Percentiles rank a stretch among this genome's conserved stretches.
phyloP scores from a whole-genome alignment of 2,888 invertebrate genomes.

The Thymelicus acteon region DNA sequence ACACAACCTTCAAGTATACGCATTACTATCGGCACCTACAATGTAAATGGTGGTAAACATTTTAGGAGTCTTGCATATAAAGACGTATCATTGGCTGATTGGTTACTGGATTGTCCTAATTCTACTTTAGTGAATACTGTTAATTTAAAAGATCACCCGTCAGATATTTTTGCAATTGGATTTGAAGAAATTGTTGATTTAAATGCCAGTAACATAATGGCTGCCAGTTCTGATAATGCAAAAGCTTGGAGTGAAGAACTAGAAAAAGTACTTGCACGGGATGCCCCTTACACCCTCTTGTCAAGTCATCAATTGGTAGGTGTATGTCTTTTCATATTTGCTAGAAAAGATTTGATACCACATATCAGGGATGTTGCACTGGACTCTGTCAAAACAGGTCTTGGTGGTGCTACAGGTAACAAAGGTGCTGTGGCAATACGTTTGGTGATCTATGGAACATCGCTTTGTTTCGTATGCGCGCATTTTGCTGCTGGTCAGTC shows the following conservation, averaged over 20 bases:
- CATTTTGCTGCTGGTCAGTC: slow-evolving; percentile 99
- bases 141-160: slow-evolving; percentile 85
- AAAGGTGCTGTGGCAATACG: slow-evolving; percentile 98
- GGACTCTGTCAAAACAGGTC: slow-evolving; percentile 98
- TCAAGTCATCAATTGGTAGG: slow-evolving; percentile 98
- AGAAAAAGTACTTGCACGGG: slow-evolving; percentile 95
- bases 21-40: slow-evolving; percentile 97
- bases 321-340: slow-evolving; percentile 98
- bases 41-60: slow-evolving; percentile 99
- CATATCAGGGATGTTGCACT: slow-evolving; percentile 96
- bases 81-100: slow-evolving; percentile 93
- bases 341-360: slow-evolving; percentile 94
- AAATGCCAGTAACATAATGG: slow-evolving; percentile 99
- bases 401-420: slow-evolving; percentile 98
- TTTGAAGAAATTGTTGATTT: slow-evolving; percentile 99
- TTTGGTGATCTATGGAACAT: slow-evolving; percentile 95
- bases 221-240: slow-evolving; percentile 95
- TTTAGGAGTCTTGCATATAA: slow-evolving; percentile 98
- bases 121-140: slow-evolving; percentile 76
- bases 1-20: slow-evolving; percentile 89
- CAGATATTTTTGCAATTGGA: slow-evolving; percentile 98
- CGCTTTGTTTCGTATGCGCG: slow-evolving; percentile 98
- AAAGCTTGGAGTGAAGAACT: slow-evolving; percentile 98
- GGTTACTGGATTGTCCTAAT: slow-evolving; percentile 94
- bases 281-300: slow-evolving; percentile 94